Percentiles rank a stretch among this genome's conserved stretches.
Conservation (phyloP, 2,797 vertebrate genomes). For the Spinus pinus region DNA sequence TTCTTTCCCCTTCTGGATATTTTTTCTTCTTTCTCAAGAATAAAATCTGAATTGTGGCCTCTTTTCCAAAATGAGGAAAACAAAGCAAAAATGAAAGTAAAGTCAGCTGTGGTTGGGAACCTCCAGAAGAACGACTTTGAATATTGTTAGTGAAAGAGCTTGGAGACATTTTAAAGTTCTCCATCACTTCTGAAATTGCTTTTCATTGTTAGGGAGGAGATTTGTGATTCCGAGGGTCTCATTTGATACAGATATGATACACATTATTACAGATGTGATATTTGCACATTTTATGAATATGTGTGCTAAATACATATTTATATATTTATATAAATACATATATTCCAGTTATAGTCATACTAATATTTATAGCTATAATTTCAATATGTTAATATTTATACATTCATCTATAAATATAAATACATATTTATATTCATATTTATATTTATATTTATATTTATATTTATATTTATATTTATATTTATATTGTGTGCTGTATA, state of each 20-base stretch:
- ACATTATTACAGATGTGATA: neutral
- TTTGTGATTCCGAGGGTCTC: neutral
- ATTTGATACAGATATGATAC: neutral
- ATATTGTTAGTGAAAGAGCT: neutral
- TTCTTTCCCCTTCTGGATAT: neutral
- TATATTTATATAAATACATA: neutral
- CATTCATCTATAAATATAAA: too few relatives aligned
- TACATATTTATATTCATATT: too few relatives aligned
- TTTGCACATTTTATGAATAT: neutral
- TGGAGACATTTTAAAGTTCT: neutral
- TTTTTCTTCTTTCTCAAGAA: neutral
- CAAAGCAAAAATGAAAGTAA: rapidly evolving
- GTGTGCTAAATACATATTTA: too few relatives aligned
- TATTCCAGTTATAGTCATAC: too few relatives aligned
- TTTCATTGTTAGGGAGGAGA: neutral
- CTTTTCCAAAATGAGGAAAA: neutral
- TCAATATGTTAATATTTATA: too few relatives aligned
- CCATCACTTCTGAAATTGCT: neutral
- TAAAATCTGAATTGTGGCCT: rapidly evolving
- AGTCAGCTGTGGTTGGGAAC: rapidly evolving
- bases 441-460: too few relatives aligned
- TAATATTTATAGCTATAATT: too few relatives aligned
- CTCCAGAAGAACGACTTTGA: rapidly evolving
- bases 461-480: too few relatives aligned
- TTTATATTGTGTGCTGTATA: neutral